Base-by-base conservation (phyloP, 2,888 invertebrate genomes). In the Lasioglossum pauxillum region DNA sequence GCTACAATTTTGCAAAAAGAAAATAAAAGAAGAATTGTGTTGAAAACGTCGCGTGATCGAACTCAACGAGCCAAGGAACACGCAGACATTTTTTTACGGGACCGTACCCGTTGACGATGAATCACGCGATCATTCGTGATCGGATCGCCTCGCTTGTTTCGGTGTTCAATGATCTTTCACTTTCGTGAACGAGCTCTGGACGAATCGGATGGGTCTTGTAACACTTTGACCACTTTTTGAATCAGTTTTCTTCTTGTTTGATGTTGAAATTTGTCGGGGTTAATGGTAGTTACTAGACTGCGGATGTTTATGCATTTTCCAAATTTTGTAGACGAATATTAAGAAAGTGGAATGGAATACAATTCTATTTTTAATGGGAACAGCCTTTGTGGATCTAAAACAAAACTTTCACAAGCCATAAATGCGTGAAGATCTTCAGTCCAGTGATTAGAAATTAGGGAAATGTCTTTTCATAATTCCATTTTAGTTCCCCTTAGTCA, bases 1-100 rank as follows among this genome's bases (percentile, higher is more conserved):
- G 38, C 46, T 71, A 35, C n/a, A 38, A 75, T 77, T 78, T 75
- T 23, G 35, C 27, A 16, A 27, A 16, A 31, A 31, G n/a, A n/a
- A 64, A 64, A 14, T 2, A 27, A 60, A 10, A 69, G 23, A 23
- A 23, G 23, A 49, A 19, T 19, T 8, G 16, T 41, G 77, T 16
- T 46, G 73, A 53, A 41, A 78, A 74, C 74, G 46, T 64, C 57
- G 72, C 77, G 73, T 73, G 82, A 83, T 41, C 5, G 44, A 10
- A 31, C 16, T 74, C 57, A 84, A 84, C 84, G 77, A 78, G 84
- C 78, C 78, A 75, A n/a, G 74, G 67, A 74, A 83, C 83, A 74
- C 74, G 74, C 84, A 57, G 44, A 23, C 53, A 16, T 53, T 67
- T 53, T 67, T 57, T 78, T 31, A 12, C n/a, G 27, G 53, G 53